Evolutionary conservation across 2,888 invertebrate species (phyloP), one percentile per base, ranked within the genome.

Genomic region (Harpalus rufipes): DNA sequence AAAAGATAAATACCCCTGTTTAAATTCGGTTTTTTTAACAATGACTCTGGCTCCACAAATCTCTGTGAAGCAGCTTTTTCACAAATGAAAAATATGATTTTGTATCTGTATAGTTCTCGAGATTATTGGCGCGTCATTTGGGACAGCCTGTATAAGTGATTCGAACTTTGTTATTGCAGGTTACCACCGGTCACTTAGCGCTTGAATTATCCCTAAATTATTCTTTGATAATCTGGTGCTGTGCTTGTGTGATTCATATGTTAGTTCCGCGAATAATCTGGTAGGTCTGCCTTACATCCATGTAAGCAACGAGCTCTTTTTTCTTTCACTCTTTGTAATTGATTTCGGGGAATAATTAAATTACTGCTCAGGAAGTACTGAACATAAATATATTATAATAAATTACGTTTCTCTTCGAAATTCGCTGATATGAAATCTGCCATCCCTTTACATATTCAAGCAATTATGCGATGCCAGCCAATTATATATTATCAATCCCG

Each of bases 321-420:
- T 59, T 61, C 58, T 79, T 79, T 79, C 79, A 39, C 78, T 12
- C 25, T 78, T 78, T 78, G 39, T 58, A 78, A 78, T 78, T 78
- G 44, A 63, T 65, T 81, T 81, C 65, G 61, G 39, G 39, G 78
- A 78, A 78, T 58, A 78, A 78, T 78, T 78, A 78, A 78, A 78
- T 78, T 78, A 58, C 78, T 56, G 56, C 56, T 21, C 78, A 78
- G 78, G 78, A 78, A 58, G 56, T 78, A 78, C 25, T 78, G 78
- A 32, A 58, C 56, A 78, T 58, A 78, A 58, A 78, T 78, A 58
- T 78, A 78, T 78, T 78, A 58, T 78, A 78, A 58, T 78, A 78
- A 78, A 78, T 78, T 78, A 78, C 56, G 56, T 18, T 74, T 44
- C 72, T 74, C 44, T 74, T 39, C 72, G 72, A 74, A 74, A 44